Evolutionary conservation across 2,797 vertebrate genomes (phyloP).

Genomic region (Gila robusta): DNA sequence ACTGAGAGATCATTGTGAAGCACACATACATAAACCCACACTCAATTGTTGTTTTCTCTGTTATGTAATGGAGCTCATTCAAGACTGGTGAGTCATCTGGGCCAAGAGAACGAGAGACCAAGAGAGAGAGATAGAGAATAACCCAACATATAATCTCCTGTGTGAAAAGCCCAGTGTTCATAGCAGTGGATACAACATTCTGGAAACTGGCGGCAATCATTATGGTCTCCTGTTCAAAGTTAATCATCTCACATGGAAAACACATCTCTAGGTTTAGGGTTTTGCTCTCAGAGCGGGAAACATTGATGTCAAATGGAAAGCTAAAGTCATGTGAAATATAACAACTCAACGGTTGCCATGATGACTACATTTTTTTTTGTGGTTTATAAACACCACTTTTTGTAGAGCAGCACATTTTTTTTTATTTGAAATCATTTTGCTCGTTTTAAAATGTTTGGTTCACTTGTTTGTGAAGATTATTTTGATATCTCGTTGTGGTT

Average conservation of each 20-base stretch:
- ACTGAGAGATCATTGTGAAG: conserved; percentile 34
- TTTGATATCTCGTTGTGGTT: not conserved
- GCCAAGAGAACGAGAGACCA: conserved; percentile 30
- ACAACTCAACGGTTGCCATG: conserved; percentile 58
- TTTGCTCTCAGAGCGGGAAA: not conserved
- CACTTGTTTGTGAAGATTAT: not conserved
- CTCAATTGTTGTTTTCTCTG: conserved; percentile 42
- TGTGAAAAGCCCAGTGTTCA: conserved; percentile 54
- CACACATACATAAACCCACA: conserved; percentile 10
- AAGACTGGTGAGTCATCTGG: conserved; percentile 54
- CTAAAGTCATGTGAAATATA: conserved; percentile 37
- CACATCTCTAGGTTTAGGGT: conserved; percentile 61
- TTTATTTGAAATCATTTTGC: not conserved
- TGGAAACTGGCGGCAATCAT: conserved; percentile 64
- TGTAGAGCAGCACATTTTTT: conserved; percentile 47
- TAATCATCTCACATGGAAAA: conserved; percentile 74
- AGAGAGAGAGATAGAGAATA: conserved; percentile 32
- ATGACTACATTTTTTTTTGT: conserved; percentile 50
- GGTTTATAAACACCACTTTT: conserved; percentile 42
- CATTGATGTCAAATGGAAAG: conserved; percentile 45
- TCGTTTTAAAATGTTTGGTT: not conserved
- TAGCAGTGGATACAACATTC: conserved; percentile 57
- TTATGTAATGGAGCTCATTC: conserved; percentile 58
- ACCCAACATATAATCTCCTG: conserved; percentile 34
- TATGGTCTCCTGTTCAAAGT: conserved; percentile 65